These are phyloP conservation scores for Magallana ariakensis DNA, from an alignment of 1,140 invertebrate genomes.

Conservation along the genomic window DNA sequence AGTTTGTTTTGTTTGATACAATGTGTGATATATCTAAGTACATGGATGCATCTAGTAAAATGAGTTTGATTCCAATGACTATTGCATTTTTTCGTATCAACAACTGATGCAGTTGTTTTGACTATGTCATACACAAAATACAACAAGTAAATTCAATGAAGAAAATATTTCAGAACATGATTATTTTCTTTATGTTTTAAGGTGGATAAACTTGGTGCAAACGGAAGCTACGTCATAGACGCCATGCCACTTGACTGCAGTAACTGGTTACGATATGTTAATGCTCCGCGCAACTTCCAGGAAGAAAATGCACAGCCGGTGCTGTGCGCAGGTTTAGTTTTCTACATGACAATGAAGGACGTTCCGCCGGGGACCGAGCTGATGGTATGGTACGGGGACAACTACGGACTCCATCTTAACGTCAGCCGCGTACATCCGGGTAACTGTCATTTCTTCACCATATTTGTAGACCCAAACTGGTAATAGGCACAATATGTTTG, in stretches of 20 bases:
- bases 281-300: not conserved
- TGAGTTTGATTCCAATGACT: too few relatives aligned
- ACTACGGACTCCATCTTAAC: not conserved
- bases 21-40: too few relatives aligned
- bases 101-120: too few relatives aligned
- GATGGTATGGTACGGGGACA: conserved; percentile 3
- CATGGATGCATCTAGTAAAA: too few relatives aligned
- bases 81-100: too few relatives aligned
- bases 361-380: not conserved
- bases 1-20: too few relatives aligned
- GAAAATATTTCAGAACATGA: too few relatives aligned
- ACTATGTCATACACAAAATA: too few relatives aligned
- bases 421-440: conserved; percentile 15
- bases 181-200: not conserved
- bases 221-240: conserved; percentile 10
- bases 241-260: conserved; percentile 6
- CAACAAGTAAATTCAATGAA: too few relatives aligned
- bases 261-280: not conserved
- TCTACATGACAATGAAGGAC: conserved; percentile 23
- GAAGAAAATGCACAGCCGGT: not conserved
- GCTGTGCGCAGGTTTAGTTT: not conserved
- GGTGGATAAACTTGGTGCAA: not conserved
- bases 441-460: not conserved
- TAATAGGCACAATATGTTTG: too few relatives aligned
- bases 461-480: too few relatives aligned